A percentile compares a stretch with the other conserved stretches of the same genome.
Evolutionary conservation across 2,113 vertebrate genomes (phyloP).

Genomic region (Oryzias woworae): DNA sequence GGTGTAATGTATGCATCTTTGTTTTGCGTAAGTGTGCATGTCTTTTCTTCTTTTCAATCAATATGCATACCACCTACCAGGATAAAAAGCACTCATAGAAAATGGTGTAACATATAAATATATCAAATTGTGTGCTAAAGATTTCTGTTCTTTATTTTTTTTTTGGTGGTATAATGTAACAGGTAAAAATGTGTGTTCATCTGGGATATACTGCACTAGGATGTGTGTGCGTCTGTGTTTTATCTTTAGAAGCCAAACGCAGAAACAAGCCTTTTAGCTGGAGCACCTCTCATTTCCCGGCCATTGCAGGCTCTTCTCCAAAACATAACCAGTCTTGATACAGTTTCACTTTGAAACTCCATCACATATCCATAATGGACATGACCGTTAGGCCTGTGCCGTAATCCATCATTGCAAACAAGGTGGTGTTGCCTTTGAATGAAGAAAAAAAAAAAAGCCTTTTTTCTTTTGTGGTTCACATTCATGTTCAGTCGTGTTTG

Average conservation of each 20-base stretch:
- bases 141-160: constrained; percentile 15
- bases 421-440: constrained; percentile 39
- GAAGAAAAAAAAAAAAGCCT: constrained; percentile 4
- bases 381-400: constrained; percentile 20
- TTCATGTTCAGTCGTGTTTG: constrained; percentile 38
- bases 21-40: constrained; percentile 20
- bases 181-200: constrained; percentile 36
- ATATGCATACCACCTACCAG: constrained; percentile 60
- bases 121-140: constrained; percentile 34
- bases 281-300: constrained; percentile 29
- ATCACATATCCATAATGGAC: constrained; percentile 56
- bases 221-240: neutral
- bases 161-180: constrained; percentile 25
- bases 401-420: constrained; percentile 60
- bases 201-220: neutral
- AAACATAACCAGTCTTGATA: constrained; percentile 19
- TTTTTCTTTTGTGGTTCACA: constrained; percentile 6
- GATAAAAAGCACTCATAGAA: constrained; percentile 55
- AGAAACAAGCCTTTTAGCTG: constrained; percentile 23
- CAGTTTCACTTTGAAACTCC: constrained; percentile 41
- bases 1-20: constrained; percentile 12
- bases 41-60: constrained; percentile 41
- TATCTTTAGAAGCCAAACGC: constrained; percentile 25
- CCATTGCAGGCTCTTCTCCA: constrained; percentile 14
- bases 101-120: constrained; percentile 43